These are phyloP conservation scores for Sphaerophoria rueppellii DNA, from an alignment of 2,888 invertebrate species.

Conservation along the genomic window DNA sequence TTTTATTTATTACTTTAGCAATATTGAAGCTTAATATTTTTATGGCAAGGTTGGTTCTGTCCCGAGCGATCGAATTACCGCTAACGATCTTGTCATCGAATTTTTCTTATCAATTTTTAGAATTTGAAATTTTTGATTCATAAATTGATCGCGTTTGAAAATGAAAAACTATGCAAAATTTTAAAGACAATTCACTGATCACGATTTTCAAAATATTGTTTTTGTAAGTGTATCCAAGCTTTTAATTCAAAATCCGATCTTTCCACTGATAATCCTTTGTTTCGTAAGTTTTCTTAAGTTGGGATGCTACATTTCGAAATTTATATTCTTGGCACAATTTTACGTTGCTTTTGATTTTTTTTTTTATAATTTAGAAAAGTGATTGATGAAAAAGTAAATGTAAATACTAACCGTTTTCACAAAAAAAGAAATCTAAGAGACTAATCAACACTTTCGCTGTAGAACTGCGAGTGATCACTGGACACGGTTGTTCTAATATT, in stretches of 20 bases:
- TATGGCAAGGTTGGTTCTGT: not conserved
- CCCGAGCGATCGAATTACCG: constrained; percentile 5
- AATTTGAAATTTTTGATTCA: constrained; percentile 28
- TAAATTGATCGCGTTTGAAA: constrained; percentile 46
- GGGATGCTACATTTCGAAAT: constrained; percentile 61
- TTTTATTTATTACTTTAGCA: not conserved
- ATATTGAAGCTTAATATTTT: not conserved
- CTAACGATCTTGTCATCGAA: constrained; percentile 11
- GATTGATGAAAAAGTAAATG: constrained; percentile 29
- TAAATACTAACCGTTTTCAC: constrained; percentile 79
- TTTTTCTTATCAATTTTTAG: no score
- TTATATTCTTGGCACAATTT: constrained; percentile 51
- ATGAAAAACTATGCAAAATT: not conserved
- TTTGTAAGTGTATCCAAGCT: constrained; percentile 25
- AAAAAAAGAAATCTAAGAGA: constrained; percentile 78
- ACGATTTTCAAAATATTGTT: constrained; percentile 14
- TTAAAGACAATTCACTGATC: not conserved
- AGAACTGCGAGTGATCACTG: constrained; percentile 83
- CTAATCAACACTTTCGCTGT: constrained; percentile 82
- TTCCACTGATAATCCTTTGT: constrained; percentile 74
- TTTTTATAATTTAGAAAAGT: constrained; percentile 22
- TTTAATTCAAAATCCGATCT: constrained; percentile 55
- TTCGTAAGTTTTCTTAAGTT: constrained; percentile 49
- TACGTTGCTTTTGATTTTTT: constrained; percentile 55
- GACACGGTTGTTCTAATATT: constrained; percentile 82